These are phyloP conservation scores for Micrasema minimum DNA, from an alignment of 1,140 invertebrate genomes.

Conservation along the genomic window DNA sequence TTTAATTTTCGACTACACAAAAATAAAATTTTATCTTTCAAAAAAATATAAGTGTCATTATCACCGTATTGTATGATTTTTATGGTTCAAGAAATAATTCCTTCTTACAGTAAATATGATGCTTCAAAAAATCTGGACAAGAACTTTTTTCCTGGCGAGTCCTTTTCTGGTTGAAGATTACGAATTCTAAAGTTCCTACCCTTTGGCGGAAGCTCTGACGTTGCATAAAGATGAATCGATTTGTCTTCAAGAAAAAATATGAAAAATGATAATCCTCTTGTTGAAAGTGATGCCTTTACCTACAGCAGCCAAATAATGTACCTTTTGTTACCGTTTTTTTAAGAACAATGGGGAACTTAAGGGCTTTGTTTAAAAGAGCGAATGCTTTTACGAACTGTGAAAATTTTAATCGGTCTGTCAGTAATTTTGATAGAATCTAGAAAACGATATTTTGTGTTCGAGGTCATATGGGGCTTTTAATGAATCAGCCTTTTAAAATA, in stretches of 20 bases:
- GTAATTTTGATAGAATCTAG: conserved; percentile 5
- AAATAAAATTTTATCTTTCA: no score
- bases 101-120: no score
- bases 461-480: no score
- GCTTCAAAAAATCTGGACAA: no score
- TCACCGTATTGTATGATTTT: no score
- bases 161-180: no score
- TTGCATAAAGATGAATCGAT: conserved; percentile 51
- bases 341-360: conserved; percentile 11
- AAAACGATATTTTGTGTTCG: no score
- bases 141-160: no score
- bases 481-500: no score
- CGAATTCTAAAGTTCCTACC: conserved; percentile 24
- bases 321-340: conserved; percentile 11
- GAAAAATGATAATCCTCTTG: conserved; percentile 46
- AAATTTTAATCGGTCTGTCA: conserved; percentile 16
- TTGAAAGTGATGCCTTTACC: conserved; percentile 49
- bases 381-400: conserved; percentile 14
- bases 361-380: neutral
- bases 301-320: conserved; percentile 48
- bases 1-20: no score
- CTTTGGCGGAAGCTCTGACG: conserved; percentile 53
- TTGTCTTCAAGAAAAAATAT: conserved; percentile 48
- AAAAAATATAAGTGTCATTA: no score
- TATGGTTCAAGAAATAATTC: no score